Conservation (phyloP, 2,797 vertebrate species). For the Valencia hispanica region DNA sequence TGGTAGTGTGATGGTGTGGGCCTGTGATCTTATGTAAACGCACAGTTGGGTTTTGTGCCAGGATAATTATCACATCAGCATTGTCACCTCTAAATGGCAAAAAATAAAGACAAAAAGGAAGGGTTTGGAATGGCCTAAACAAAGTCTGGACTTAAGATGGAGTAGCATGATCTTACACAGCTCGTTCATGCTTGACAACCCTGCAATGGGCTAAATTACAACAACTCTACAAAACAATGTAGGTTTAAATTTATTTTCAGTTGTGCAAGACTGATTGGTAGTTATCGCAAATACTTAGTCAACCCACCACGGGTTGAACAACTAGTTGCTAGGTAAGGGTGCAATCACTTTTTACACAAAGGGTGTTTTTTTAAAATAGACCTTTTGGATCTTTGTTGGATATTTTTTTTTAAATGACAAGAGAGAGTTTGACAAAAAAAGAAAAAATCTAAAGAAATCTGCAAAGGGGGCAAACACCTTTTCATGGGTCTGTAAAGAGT, state of each 20-base stretch:
- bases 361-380: no score
- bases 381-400: not conserved
- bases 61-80: no score
- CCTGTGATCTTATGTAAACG: not conserved
- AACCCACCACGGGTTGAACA: not conserved
- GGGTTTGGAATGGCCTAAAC: no score
- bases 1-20: not conserved
- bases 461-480: not conserved
- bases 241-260: not conserved
- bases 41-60: not conserved
- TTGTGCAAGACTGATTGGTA: not conserved
- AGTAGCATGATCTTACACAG: not conserved
- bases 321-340: not conserved
- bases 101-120: no score
- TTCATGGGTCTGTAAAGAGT: not conserved
- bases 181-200: not conserved
- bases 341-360: not conserved
- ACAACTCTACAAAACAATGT: not conserved
- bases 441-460: not conserved
- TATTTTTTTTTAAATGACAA: not conserved
- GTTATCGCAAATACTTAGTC: not conserved
- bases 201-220: not conserved
- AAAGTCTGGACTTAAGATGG: not conserved
- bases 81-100: no score
- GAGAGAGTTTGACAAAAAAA: not conserved